A percentile compares a stretch with the other conserved stretches of the same genome.
Evolutionary conservation across 2,797 vertebrate species (phyloP).

Genomic region (Enteromius viviparus): DNA sequence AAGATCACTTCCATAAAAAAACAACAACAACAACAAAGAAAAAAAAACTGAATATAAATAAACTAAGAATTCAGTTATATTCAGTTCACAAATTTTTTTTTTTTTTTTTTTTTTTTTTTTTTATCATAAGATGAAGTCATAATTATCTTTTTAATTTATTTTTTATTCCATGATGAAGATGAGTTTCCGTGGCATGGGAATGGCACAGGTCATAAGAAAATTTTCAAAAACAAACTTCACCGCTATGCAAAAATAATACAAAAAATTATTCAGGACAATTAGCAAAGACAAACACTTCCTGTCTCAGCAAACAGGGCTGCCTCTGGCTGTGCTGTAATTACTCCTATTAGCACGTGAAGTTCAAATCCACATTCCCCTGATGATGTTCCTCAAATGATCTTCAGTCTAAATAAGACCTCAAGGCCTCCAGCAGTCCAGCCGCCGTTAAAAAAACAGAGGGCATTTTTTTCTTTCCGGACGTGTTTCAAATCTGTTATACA

Average conservation of each 20-base stretch:
- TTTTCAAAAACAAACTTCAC: neutral
- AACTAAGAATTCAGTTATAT: neutral
- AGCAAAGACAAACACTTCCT: constrained; percentile 86
- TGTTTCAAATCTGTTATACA: neutral
- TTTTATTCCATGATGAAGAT: neutral
- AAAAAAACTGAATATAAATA: neutral
- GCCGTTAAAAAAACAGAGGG: neutral
- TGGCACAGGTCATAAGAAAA: neutral
- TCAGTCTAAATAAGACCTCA: constrained; percentile 69
- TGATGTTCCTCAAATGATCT: constrained; percentile 78
- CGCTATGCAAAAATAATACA: constrained; percentile 58
- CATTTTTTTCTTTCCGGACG: neutral
- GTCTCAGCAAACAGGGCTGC: constrained; percentile 80
- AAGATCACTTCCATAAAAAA: too few relatives aligned
- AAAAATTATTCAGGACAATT: constrained; percentile 83
- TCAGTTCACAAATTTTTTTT: too few relatives aligned
- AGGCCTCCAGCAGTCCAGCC: neutral
- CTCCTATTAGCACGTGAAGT: constrained; percentile 86
- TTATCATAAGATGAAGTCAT: neutral
- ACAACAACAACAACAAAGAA: too few relatives aligned
- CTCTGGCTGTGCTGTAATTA: constrained; percentile 84
- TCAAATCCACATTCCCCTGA: constrained; percentile 80
- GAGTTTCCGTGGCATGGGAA: neutral
- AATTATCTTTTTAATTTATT: neutral
- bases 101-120: too few relatives aligned